Conservation (phyloP, 2,797 vertebrate species). For the Aplochiton taeniatus region DNA sequence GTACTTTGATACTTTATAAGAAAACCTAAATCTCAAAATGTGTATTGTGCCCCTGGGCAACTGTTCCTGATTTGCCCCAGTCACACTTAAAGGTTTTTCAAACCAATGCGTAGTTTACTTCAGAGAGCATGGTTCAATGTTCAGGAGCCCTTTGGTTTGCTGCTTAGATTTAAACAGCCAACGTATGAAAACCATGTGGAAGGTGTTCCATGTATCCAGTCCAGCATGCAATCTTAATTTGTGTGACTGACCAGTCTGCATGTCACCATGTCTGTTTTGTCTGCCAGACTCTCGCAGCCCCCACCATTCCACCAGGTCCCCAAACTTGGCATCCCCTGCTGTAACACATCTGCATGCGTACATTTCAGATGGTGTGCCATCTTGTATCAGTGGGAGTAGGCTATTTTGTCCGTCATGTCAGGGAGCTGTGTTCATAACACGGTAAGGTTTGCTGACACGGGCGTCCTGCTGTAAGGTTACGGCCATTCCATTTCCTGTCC, state of each 20-base stretch:
- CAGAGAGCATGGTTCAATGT: too few relatives aligned
- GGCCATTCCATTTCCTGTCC: constrained; percentile 19
- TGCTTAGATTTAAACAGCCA: too few relatives aligned
- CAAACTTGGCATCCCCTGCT: too few relatives aligned
- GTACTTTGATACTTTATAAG: too few relatives aligned
- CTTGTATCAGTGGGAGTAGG: constrained; percentile 1
- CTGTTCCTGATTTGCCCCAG: too few relatives aligned
- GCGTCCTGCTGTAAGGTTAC: neutral
- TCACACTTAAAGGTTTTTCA: too few relatives aligned
- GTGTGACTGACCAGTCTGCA: constrained; percentile 36
- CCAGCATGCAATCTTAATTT: constrained; percentile 1
- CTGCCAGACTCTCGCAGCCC: constrained; percentile 14
- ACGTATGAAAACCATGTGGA: too few relatives aligned
- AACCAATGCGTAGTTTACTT: too few relatives aligned
- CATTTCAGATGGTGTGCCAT: too few relatives aligned
- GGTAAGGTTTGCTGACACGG: constrained; percentile 23
- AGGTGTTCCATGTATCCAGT: neutral
- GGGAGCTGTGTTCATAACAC: constrained; percentile 13
- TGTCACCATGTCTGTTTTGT: constrained; percentile 35
- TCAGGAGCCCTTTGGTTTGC: too few relatives aligned
- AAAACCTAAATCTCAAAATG: too few relatives aligned
- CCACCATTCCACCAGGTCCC: neutral
- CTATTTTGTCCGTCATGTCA: neutral
- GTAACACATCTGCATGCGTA: constrained; percentile 50
- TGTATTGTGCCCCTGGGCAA: too few relatives aligned